Base-by-base conservation (phyloP, 2,113 vertebrate species). In the Montifringilla adamsi region DNA sequence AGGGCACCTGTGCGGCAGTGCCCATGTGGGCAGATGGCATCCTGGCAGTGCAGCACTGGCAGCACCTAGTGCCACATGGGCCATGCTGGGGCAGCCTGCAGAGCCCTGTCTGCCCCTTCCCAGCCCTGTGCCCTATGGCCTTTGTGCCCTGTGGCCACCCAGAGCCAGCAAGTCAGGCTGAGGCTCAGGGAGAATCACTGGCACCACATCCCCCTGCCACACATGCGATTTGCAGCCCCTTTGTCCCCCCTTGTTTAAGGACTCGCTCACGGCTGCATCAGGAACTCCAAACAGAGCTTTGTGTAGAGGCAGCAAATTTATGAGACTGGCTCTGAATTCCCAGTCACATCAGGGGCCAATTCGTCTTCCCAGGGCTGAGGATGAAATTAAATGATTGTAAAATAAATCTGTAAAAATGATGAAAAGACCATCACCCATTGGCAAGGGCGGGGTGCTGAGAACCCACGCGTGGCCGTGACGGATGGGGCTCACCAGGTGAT, bases 371-470 rank as follows among this genome's bases (percentile, higher is more conserved):
- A 76, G 95, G 95, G 95, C 94, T 95, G 87, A 94, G 90, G 96
- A 94, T 93, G 95, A 97, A 97, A 97, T 97, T 97, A 98, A 98
- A 98, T 98, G 95, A 97, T 97, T 50, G 91, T 95, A 97, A 97
- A 97, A 97, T 98, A 97, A 97, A 98, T 98, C 97, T 94, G 95
- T 95, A 84, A 68, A 83, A 97, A 91, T 97, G 97, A 97, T 95
- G 90, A 95, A 97, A 86, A 91, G 79, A 67, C 87, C 91, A 89
- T 94, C 84, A 47, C 95, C 86, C 59, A 2, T 41, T 6, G 2
- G 89, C 26, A 13, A 30, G 63, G 95, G 93, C 7, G 89, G 95
- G 86, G 85, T 18, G 3, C 53, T 0, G 10, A 74, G 95, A 94
- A 76, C 92, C 70, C 88, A 77, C 72, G 9, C 67, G 7, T 67